These are phyloP conservation scores for Heliconius hortense DNA, from an alignment of 2,888 invertebrate genomes.

Conservation along the genomic window DNA sequence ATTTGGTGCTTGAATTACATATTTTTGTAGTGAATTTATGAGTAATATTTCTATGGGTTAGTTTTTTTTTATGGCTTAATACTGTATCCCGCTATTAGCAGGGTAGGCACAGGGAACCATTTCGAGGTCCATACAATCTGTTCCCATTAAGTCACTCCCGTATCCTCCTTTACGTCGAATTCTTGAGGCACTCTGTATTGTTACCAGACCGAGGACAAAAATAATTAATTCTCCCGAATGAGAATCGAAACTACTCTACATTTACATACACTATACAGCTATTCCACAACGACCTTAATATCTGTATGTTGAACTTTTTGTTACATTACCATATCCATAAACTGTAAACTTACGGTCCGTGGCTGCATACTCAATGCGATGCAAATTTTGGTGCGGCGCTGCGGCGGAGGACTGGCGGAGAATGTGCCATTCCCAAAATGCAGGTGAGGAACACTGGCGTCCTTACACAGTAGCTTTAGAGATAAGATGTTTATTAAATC, in stretches of 20 bases:
- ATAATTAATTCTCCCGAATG: no score
- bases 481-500: conserved; percentile 4
- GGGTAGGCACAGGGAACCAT: no score
- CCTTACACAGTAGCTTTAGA: not conserved
- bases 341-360: conserved; percentile 37
- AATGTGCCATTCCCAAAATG: conserved; percentile 42
- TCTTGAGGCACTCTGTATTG: no score
- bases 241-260: no score
- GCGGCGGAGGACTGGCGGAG: conserved; percentile 49
- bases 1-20: conserved; percentile 24
- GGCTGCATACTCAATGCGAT: conserved; percentile 70
- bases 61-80: not conserved
- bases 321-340: conserved; percentile 47
- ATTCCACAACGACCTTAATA: no score
- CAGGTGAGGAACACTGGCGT: conserved; percentile 25
- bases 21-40: not conserved
- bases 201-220: no score
- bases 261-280: no score
- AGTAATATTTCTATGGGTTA: not conserved
- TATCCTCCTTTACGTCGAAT: no score
- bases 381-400: conserved; percentile 67
- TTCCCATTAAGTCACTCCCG: no score
- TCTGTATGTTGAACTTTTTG: not conserved
- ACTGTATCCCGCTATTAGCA: not conserved
- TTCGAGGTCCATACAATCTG: no score